phyloP scores from a whole-genome alignment of 2,888 invertebrate species.

The Lysandra bellargus region DNA sequence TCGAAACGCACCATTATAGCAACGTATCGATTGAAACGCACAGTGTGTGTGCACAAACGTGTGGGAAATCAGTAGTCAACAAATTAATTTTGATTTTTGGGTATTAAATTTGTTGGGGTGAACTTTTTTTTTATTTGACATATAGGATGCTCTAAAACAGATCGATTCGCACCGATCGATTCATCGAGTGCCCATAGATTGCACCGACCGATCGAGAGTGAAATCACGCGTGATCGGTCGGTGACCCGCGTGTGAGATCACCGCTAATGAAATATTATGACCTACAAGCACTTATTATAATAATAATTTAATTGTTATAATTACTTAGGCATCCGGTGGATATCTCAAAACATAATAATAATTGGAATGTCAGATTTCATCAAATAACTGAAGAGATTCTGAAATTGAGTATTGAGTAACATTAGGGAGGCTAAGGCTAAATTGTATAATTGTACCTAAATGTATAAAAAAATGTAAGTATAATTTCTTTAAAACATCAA shows the following conservation, averaged over 20 bases:
- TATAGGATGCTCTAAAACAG: background rate
- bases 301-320: background rate
- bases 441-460: no score
- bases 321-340: background rate
- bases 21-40: no score
- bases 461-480: no score
- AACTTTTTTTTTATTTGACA: no score
- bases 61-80: no score
- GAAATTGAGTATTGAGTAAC: no score
- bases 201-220: constrained; percentile 4
- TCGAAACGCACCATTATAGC: background rate
- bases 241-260: background rate
- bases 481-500: no score
- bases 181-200: background rate
- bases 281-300: background rate
- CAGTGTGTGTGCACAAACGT: no score
- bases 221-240: background rate
- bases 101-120: no score
- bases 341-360: background rate
- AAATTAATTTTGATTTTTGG: no score
- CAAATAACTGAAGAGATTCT: no score
- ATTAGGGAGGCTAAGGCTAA: no score
- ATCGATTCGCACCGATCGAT: background rate
- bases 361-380: background rate
- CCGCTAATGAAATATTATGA: constrained; percentile 1